phyloP scores from a whole-genome alignment of 92 coral and sea anemone species.

The Phenganax stokvisi region DNA sequence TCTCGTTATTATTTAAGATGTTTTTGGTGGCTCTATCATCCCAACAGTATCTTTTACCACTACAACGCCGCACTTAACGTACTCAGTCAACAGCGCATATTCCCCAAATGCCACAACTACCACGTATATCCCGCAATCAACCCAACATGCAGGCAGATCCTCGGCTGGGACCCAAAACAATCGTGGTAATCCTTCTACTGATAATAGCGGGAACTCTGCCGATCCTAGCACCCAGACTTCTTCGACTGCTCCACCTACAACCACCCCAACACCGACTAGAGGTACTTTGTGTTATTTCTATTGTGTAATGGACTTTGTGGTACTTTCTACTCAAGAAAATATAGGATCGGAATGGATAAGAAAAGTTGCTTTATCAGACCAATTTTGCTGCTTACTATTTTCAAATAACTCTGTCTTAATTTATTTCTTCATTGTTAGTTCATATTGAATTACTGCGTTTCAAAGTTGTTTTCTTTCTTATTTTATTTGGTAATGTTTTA shows the following conservation, averaged over 20 bases:
- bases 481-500: too few relatives aligned
- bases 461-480: too few relatives aligned
- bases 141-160: conserved; percentile 1
- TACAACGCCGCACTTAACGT: neutral
- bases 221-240: neutral
- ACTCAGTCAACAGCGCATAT: neutral
- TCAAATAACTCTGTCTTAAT: neutral
- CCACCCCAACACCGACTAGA: conserved; percentile 21
- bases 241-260: conserved; percentile 7
- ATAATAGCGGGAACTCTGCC: neutral
- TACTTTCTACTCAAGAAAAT: neutral
- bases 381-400: neutral
- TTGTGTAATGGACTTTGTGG: neutral
- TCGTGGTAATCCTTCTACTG: too few relatives aligned
- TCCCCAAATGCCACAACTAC: conserved; percentile 2
- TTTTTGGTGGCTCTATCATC: neutral
- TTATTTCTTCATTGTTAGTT: neutral
- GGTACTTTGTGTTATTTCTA: neutral
- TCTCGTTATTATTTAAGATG: too few relatives aligned
- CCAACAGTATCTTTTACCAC: neutral
- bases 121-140: neutral
- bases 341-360: neutral
- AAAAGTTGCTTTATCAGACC: neutral
- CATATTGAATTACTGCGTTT: too few relatives aligned
- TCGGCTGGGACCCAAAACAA: neutral